Evolutionary conservation across 2,888 invertebrate genomes (phyloP).

Genomic region (Pachymerium ferrugineum): DNA sequence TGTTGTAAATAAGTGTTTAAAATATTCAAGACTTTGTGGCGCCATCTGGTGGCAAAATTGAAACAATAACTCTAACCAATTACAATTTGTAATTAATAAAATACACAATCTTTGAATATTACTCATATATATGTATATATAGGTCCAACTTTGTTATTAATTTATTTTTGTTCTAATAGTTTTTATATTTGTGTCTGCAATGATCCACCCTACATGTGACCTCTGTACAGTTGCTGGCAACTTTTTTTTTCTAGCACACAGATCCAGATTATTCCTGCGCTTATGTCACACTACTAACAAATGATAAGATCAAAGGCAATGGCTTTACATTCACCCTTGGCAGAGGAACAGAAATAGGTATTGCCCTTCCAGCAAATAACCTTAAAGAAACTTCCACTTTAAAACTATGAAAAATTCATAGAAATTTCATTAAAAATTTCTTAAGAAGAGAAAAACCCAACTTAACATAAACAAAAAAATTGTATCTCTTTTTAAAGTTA

Average conservation of each 20-base stretch:
- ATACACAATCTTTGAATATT: no score
- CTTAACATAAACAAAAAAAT: not conserved
- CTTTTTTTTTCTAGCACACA: conserved; percentile 59
- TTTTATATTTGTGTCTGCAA: no score
- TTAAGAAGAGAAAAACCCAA: not conserved
- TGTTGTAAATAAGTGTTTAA: no score
- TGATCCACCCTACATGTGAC: no score
- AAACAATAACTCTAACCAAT: no score
- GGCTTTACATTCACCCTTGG: conserved; percentile 85
- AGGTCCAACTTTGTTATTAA: no score
- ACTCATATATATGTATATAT: no score
- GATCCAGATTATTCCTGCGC: conserved; percentile 89
- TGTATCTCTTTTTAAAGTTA: conserved; percentile 54
- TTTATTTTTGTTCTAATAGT: no score
- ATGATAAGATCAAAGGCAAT: conserved; percentile 59
- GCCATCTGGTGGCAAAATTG: no score
- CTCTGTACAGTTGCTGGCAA: not conserved
- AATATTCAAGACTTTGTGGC: no score
- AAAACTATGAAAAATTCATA: not conserved
- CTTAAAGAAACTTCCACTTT: not conserved
- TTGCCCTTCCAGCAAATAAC: conserved; percentile 35
- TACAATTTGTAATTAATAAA: no score
- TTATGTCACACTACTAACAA: conserved; percentile 73
- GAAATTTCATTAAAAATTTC: not conserved
- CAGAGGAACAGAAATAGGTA: conserved; percentile 77